Evolutionary conservation across 2,113 vertebrate species (phyloP), one percentile per base, ranked within the genome.

Genomic region (Xenopus borealis): DNA sequence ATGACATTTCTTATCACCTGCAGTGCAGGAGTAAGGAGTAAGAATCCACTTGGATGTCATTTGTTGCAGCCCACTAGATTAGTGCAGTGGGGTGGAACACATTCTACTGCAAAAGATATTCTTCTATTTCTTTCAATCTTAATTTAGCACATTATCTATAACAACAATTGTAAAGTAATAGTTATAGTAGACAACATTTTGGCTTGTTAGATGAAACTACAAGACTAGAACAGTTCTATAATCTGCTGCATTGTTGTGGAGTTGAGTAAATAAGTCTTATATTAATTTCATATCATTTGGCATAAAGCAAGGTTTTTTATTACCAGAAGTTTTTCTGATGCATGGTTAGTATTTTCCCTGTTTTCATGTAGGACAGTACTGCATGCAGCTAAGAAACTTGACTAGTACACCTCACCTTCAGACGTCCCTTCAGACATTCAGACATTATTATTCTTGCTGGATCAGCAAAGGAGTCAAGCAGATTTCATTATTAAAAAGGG

Each of bases 1-100:
- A 77, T 77, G 74, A 77, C 67, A 77, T 63, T 46, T 70, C 59
- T 64, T 77, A 77, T 77, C 74, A 77, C 74, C 74, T 77, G 74
- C 74, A 77, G 74, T 77, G 74, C 74, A 77, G 74, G 66, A 77
- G 74, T 77, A 70, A 20, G 50, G 61, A 77, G 74, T 77, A 70
- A 20, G 50, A 50, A 61, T 77, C 64, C 46, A 57, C 47, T 62
- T 59, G 74, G 74, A 64, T 70, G 44, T 44, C 66, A 77, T 70
- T 70, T 77, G 66, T 76, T 64, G 74, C 67, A 77, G 52, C 61
- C 74, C 61, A 64, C 58, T 64, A 57, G 74, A 59, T 27, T 27
- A 27, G 23, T 69, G 74, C 74, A 76, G 59, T 63, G 46, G 40
- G 46, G 57, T 69, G 66, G 66, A 70, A 77, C 65, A 27, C 23